Evolutionary conservation across 2,797 vertebrate species (phyloP), one percentile per base, ranked within the genome.

Genomic region (Cirrhinus mrigala): DNA sequence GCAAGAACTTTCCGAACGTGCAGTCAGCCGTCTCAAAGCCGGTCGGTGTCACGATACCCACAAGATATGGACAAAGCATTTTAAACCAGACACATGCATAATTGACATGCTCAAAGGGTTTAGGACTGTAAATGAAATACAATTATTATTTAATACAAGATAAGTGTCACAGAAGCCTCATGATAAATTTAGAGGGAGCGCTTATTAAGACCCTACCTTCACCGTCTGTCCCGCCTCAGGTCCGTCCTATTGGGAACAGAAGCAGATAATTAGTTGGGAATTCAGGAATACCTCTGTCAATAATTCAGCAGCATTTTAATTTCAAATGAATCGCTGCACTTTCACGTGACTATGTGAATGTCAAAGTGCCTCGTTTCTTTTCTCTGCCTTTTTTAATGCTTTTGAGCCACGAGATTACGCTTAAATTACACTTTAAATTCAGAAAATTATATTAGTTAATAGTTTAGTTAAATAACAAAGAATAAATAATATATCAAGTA

Each of bases 161-260:
- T 93, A 94, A 93, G 92, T 93, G 92, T 94, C 91, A 91, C 87
- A 6, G 84, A 92, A 90, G 82, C 88, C 92, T 94, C 92, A 94
- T 94, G 90, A 92, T 92, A 94, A 92, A 94, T 94, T 94, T 90
- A 94, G 91, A 91, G 82, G 83, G 54, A 24, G 89, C 90, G 87
- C 93, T 94, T 94, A 95, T 96, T 94, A 93, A 95, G 91, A 90
- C 94, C 96, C 97, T 96, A 98, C 97, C 97, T 97, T 98, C 93
- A 98, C 96, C 0, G 97, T 97, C 91, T 98, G 97, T 93, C 97
- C 96, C 0, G 97, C 97, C 96, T 97, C 96, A 0, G 96, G 97
- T 90, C 97, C 96, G 87, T 98, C 97, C 97, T 97, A 90, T 88
- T 93, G 95, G 90, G 86, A 94, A 93, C 86, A 93, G 87, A 92